phyloP scores from a whole-genome alignment of 2,888 invertebrate genomes.

The Galerucella pusilla region DNA sequence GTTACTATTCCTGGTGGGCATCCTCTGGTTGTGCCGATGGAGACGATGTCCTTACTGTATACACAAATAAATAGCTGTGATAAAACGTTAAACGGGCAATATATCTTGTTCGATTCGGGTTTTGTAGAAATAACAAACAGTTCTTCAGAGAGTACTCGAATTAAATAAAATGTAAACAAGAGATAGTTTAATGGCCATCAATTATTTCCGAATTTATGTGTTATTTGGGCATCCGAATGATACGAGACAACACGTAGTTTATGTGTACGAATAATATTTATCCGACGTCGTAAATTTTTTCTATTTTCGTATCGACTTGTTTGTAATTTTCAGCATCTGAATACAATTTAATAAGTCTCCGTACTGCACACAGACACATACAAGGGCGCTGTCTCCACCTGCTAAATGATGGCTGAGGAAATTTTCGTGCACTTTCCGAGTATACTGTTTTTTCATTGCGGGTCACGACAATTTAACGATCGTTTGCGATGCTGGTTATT shows the following conservation, averaged over 20 bases:
- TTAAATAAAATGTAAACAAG: conserved; percentile 41
- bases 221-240: conserved; percentile 44
- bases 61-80: not conserved
- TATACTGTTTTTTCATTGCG: not conserved
- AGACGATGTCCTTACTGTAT: not conserved
- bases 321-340: conserved; percentile 17
- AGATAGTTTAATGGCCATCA: conserved; percentile 39
- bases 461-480: conserved; percentile 8
- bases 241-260: conserved; percentile 44
- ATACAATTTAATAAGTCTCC: not conserved
- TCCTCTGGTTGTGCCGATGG: too few species aligned
- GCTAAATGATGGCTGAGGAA: conserved; percentile 1
- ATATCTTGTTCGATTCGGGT: conserved; percentile 14
- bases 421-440: not conserved
- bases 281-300: conserved; percentile 33
- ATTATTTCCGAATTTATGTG: conserved; percentile 43
- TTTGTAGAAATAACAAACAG: conserved; percentile 38
- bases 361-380: not conserved
- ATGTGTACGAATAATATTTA: conserved; percentile 41
- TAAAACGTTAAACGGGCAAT: not conserved
- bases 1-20: too few species aligned
- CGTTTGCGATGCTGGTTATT: conserved; percentile 6
- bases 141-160: conserved; percentile 34
- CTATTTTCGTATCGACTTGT: conserved; percentile 38
- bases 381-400: conserved; percentile 3